Percentiles rank a stretch among this genome's conserved stretches.
These are phyloP conservation scores for Oxyscelio sp. DNA, from an alignment of 2,888 invertebrate species.

Conservation along the genomic window DNA sequence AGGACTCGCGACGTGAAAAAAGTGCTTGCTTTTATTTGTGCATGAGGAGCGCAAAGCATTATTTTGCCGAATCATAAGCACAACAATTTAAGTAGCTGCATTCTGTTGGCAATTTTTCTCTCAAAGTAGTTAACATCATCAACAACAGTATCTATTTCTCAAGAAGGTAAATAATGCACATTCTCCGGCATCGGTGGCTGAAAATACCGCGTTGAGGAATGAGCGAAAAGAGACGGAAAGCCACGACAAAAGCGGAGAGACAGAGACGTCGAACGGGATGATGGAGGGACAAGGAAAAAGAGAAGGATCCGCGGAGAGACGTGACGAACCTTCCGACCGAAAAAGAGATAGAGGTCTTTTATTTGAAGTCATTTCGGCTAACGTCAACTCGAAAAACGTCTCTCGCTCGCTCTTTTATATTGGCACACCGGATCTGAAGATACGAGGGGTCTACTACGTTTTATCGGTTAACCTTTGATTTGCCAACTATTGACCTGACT, in stretches of 20 bases:
- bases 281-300: constrained; percentile 23
- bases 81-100: constrained; percentile 49
- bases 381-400: constrained; percentile 63
- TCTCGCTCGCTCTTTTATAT: constrained; percentile 53
- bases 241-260: constrained; percentile 16
- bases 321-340: constrained; percentile 59
- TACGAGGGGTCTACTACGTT: constrained; percentile 40
- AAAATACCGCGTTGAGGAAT: constrained; percentile 61
- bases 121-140: constrained; percentile 63
- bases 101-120: constrained; percentile 52
- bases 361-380: constrained; percentile 63
- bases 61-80: constrained; percentile 39
- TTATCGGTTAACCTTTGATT: constrained; percentile 58
- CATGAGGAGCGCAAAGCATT: constrained; percentile 23
- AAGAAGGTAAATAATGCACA: constrained; percentile 68
- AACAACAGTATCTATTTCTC: constrained; percentile 61
- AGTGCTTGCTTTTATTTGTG: constrained; percentile 3
- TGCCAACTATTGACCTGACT: constrained; percentile 4
- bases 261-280: constrained; percentile 19
- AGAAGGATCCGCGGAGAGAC: constrained; percentile 56
- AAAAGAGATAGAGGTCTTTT: constrained; percentile 62
- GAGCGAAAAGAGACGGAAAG: not conserved
- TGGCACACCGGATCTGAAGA: constrained; percentile 4
- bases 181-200: constrained; percentile 61
- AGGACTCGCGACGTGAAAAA: not conserved